A percentile compares a stretch with the other conserved stretches of the same genome.
phyloP scores from a whole-genome alignment of 1,140 invertebrate genomes.

The Helicoverpa zea region DNA sequence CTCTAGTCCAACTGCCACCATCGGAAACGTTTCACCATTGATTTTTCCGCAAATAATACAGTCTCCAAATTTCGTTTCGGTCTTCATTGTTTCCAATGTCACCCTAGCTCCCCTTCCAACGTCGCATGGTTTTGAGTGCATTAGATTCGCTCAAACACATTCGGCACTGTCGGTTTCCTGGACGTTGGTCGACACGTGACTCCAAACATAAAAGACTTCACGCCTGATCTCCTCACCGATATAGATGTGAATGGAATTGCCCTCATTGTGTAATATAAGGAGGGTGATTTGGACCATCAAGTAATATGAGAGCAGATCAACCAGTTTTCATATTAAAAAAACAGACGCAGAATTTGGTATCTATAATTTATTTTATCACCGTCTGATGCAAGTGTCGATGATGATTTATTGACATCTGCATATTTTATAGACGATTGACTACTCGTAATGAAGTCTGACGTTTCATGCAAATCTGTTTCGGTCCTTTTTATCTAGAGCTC shows the following conservation, averaged over 20 bases:
- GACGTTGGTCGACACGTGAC: constrained; percentile 80
- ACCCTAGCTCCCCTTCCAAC: constrained; percentile 60
- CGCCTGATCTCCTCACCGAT: constrained; percentile 77
- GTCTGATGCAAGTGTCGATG: constrained; percentile 46
- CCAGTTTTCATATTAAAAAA: constrained; percentile 19
- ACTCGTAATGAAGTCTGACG: constrained; percentile 78
- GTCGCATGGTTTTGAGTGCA: constrained; percentile 83
- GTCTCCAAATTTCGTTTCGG: constrained; percentile 68
- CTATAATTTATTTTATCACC: background rate
- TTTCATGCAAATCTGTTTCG: constrained; percentile 84
- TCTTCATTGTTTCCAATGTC: constrained; percentile 69
- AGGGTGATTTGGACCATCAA: constrained; percentile 61
- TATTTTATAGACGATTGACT: constrained; percentile 59
- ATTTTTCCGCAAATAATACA: constrained; percentile 85
- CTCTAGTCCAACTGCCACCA: constrained; percentile 65
- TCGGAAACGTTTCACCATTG: constrained; percentile 82
- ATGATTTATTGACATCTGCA: constrained; percentile 60
- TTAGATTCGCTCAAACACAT: constrained; percentile 82
- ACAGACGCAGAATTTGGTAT: constrained; percentile 23
- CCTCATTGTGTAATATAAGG: constrained; percentile 77
- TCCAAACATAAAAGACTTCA: constrained; percentile 83
- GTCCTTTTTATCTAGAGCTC: constrained; percentile 78
- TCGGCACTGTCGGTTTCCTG: constrained; percentile 77
- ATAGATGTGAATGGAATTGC: constrained; percentile 83
- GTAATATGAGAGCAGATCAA: constrained; percentile 8